Percentiles rank a stretch among this genome's conserved stretches.
Conservation (phyloP, 2,888 invertebrate genomes). For the Lasioglossum marginatum region DNA sequence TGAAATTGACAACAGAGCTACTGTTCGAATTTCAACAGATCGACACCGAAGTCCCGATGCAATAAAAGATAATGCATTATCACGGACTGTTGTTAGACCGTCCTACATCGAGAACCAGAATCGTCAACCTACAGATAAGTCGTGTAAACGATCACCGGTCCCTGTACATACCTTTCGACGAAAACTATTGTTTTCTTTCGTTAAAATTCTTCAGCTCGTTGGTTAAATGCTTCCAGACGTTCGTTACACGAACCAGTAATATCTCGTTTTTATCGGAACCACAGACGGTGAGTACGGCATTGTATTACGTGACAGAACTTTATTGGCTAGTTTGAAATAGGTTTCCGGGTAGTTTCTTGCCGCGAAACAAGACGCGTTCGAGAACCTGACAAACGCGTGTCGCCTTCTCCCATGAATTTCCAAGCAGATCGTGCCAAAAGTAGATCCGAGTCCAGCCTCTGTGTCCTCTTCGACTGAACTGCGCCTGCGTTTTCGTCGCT, state of each 20-base stretch:
- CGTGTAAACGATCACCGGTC: constrained; percentile 29
- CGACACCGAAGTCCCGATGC: background rate
- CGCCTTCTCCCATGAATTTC: constrained; percentile 24
- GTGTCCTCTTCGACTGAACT: background rate
- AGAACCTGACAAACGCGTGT: constrained; percentile 47
- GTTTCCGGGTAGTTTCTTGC: constrained; percentile 40
- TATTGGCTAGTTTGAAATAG: constrained; percentile 47
- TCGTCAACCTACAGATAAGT: constrained; percentile 25
- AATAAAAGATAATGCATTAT: background rate
- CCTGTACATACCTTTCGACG: constrained; percentile 25
- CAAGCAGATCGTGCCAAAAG: constrained; percentile 29
- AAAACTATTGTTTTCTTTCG: constrained; percentile 53
- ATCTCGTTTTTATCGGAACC: constrained; percentile 44
- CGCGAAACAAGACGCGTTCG: constrained; percentile 22
- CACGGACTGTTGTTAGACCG: background rate
- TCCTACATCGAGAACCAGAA: background rate
- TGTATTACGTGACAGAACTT: constrained; percentile 59
- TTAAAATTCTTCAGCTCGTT: constrained; percentile 51
- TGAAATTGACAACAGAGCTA: background rate
- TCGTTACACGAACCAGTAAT: constrained; percentile 58
- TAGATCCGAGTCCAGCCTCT: background rate
- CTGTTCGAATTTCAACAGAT: background rate
- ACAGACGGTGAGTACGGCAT: constrained; percentile 37
- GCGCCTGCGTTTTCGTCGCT: background rate
- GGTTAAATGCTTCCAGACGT: constrained; percentile 35